Evolutionary conservation across 2,113 vertebrate species (phyloP).

Genomic region (Sinocyclocheilus rhinocerous): DNA sequence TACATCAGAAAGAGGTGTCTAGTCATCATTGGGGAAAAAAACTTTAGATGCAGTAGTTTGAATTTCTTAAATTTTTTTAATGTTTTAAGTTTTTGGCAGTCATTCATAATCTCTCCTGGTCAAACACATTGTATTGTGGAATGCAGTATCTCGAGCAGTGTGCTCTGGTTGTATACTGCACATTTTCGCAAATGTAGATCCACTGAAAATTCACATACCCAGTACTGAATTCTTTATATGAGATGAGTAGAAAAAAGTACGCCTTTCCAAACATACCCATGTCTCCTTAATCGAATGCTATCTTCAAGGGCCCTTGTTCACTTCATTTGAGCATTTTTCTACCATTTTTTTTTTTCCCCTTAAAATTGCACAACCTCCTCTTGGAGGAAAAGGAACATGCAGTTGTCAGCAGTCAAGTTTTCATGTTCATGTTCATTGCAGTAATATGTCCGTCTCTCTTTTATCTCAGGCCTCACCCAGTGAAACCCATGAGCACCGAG

Average conservation of each 20-base stretch:
- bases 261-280: not conserved
- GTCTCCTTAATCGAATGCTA: not conserved
- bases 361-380: not conserved
- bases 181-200: not conserved
- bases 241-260: not conserved
- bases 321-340: not conserved
- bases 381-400: not conserved
- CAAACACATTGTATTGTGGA: not conserved
- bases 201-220: not conserved
- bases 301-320: not conserved
- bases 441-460: conserved; percentile 22
- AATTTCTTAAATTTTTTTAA: not conserved
- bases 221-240: not conserved
- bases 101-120: not conserved
- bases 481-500: conserved; percentile 90
- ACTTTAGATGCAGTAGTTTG: not conserved
- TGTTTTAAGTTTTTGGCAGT: not conserved
- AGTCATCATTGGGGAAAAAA: not conserved
- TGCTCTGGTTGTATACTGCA: not conserved
- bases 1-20: not conserved
- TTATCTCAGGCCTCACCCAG: conserved; percentile 85
- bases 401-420: not conserved
- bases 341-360: not conserved
- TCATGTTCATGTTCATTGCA: not conserved
- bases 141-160: not conserved